Evolutionary conservation across 1,140 invertebrate species (phyloP).

Genomic region (Phthorimaea operculella): DNA sequence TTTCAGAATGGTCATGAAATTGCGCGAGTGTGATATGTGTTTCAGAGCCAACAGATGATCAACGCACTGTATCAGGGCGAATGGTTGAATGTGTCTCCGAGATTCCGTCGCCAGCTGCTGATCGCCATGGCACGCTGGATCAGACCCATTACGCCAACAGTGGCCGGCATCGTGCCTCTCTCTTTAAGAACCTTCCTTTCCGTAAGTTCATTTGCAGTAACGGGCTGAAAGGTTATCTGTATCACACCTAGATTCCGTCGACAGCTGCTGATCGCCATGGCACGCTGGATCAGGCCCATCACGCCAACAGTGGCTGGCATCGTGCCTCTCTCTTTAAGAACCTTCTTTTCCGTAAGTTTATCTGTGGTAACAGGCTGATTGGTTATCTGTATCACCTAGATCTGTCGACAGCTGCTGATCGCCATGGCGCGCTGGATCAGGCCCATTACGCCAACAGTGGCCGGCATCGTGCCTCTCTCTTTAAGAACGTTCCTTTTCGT

Average conservation of each 20-base stretch:
- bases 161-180: slow-evolving; percentile 14
- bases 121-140: slow-evolving; percentile 22
- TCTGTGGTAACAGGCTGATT: no score
- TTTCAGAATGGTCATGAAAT: no score
- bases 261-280: background rate
- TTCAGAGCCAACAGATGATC: slow-evolving; percentile 16
- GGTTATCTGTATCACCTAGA: background rate
- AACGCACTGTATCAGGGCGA: slow-evolving; percentile 16
- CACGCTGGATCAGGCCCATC: background rate
- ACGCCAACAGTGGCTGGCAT: background rate
- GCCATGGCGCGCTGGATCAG: background rate
- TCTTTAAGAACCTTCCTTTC: slow-evolving; percentile 18
- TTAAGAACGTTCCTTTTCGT: background rate
- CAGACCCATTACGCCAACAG: slow-evolving; percentile 6
- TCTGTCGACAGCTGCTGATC: background rate
- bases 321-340: background rate
- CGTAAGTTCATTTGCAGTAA: no score
- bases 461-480: background rate
- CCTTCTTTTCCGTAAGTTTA: background rate
- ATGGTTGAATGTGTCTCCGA: slow-evolving; percentile 18
- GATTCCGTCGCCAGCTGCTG: slow-evolving; percentile 13
- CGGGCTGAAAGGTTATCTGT: no score
- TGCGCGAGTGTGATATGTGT: no score
- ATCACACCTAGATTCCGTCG: background rate
- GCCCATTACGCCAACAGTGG: background rate